Conservation (phyloP, 2,888 invertebrate species). For the Encarsia formosa region DNA sequence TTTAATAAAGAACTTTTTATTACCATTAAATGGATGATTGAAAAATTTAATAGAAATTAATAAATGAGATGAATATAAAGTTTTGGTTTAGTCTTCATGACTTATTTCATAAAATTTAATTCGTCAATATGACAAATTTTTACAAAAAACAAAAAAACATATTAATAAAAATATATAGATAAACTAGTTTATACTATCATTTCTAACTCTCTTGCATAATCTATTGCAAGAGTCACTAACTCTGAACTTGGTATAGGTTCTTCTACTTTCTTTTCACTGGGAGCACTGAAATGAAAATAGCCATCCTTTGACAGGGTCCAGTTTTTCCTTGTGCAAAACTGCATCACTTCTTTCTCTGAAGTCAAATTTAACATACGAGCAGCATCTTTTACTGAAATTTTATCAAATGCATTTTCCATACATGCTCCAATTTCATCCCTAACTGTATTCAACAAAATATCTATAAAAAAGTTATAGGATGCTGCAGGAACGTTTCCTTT, state of each 20-base stretch:
- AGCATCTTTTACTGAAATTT: conserved; percentile 82
- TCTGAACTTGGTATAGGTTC: conserved; percentile 85
- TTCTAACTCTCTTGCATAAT: conserved; percentile 96
- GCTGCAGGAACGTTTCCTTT: conserved; percentile 93
- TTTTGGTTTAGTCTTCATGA: too few relatives aligned
- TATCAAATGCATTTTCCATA: conserved; percentile 93
- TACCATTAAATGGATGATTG: too few relatives aligned
- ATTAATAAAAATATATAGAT: neutral
- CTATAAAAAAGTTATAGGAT: conserved; percentile 94
- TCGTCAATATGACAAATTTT: conserved; percentile 25
- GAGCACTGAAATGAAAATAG: conserved; percentile 74
- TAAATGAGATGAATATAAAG: too few relatives aligned
- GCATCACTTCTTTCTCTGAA: conserved; percentile 70
- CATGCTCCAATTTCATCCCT: conserved; percentile 95
- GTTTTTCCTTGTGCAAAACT: conserved; percentile 78
- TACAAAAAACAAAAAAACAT: conserved; percentile 7
- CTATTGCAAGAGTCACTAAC: conserved; percentile 89
- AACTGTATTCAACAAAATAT: conserved; percentile 90
- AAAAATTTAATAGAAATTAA: too few relatives aligned
- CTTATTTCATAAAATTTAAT: too few relatives aligned
- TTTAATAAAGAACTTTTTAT: too few relatives aligned
- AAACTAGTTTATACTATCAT: conserved; percentile 83
- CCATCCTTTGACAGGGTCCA: conserved; percentile 78
- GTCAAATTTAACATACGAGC: conserved; percentile 83
- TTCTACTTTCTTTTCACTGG: conserved; percentile 69